phyloP scores from a whole-genome alignment of 2,888 invertebrate species.

The Andrena minutula region DNA sequence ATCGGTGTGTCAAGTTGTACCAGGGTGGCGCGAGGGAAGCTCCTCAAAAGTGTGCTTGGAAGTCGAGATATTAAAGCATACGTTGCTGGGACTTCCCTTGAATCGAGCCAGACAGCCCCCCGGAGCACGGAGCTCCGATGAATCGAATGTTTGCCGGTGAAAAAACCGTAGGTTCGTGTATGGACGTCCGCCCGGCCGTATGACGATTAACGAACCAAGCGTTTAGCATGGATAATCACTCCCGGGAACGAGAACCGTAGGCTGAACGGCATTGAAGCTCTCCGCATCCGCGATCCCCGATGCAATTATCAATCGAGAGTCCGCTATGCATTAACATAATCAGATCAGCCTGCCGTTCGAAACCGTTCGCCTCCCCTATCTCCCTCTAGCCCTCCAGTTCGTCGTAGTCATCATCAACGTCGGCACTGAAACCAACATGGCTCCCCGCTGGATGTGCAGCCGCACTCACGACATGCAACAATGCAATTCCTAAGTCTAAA shows the following conservation, averaged over 20 bases:
- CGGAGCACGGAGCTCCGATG: background rate
- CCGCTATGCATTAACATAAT: conserved; percentile 80
- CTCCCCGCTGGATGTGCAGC: conserved; percentile 20
- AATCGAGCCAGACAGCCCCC: background rate
- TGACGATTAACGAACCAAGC: conserved; percentile 75
- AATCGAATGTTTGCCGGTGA: conserved; percentile 3
- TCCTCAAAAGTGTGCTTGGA: no score
- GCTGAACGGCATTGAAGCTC: conserved; percentile 65
- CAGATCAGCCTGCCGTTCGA: conserved; percentile 74
- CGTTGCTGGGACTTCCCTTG: background rate
- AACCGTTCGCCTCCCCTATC: conserved; percentile 41
- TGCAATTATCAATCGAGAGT: conserved; percentile 81
- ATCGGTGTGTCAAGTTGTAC: no score
- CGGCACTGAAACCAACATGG: conserved; percentile 61
- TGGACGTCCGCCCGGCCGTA: conserved; percentile 41
- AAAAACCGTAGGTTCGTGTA: conserved; percentile 8
- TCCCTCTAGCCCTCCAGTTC: conserved; percentile 33
- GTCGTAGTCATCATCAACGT: conserved; percentile 49
- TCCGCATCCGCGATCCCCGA: conserved; percentile 70
- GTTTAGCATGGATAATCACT: conserved; percentile 82
- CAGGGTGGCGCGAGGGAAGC: no score
- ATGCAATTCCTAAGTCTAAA: conserved; percentile 64
- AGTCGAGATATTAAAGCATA: no score
- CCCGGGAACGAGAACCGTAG: conserved; percentile 72
- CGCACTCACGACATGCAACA: conserved; percentile 49